Evolutionary conservation across 2,888 invertebrate genomes (phyloP).

Genomic region (Empis livida): DNA sequence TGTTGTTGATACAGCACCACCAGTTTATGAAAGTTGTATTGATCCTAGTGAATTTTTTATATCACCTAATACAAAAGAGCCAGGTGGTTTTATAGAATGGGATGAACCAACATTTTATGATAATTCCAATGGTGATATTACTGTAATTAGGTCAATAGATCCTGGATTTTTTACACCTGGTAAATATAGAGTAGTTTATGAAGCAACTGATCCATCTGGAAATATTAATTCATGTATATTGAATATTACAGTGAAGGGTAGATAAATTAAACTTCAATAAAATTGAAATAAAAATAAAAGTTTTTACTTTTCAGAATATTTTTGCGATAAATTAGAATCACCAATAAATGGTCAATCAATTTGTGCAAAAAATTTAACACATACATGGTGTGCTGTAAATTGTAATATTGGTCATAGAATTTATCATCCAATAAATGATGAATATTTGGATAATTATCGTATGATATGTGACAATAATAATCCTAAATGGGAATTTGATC

Average conservation of each 20-base stretch:
- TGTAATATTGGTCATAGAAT: slow-evolving; percentile 50
- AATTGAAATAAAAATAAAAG: background rate
- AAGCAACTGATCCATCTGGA: slow-evolving; percentile 42
- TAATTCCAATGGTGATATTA: slow-evolving; percentile 24
- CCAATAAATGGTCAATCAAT: slow-evolving; percentile 38
- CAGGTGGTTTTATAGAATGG: slow-evolving; percentile 31
- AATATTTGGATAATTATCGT: slow-evolving; percentile 28
- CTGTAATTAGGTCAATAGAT: slow-evolving; percentile 28
- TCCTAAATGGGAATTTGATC: slow-evolving; percentile 31
- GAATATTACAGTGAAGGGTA: slow-evolving; percentile 47
- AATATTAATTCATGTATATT: slow-evolving; percentile 46
- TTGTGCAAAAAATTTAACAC: slow-evolving; percentile 35
- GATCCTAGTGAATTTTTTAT: slow-evolving; percentile 44
- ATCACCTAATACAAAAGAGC: slow-evolving; percentile 43
- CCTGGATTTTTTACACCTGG: slow-evolving; percentile 43
- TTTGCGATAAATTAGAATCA: slow-evolving; percentile 36
- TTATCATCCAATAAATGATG: slow-evolving; percentile 13
- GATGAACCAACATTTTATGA: slow-evolving; percentile 36
- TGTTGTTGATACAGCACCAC: slow-evolving; percentile 43
- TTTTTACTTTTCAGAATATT: slow-evolving; percentile 10
- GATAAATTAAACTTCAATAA: slow-evolving; percentile 13
- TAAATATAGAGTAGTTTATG: slow-evolving; percentile 42
- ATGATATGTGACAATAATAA: slow-evolving; percentile 29
- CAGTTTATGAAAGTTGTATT: slow-evolving; percentile 44
- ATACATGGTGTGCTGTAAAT: slow-evolving; percentile 41